phyloP scores from a whole-genome alignment of 2,888 invertebrate species.

The Corbicula japonica region DNA sequence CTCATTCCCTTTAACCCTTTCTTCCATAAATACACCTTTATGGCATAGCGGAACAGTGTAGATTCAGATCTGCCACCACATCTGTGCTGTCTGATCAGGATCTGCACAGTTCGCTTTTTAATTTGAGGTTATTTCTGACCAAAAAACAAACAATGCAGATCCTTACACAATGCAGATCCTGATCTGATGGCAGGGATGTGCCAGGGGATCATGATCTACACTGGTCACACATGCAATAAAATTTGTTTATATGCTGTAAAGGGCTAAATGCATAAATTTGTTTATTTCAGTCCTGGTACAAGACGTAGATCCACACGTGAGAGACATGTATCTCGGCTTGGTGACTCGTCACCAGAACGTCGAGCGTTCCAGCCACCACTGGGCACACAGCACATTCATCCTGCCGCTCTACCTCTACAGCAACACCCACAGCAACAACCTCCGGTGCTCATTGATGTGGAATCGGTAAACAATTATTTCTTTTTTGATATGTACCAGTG shows the following conservation, averaged over 20 bases:
- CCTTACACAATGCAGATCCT: no score
- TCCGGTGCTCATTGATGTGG: conserved; percentile 75
- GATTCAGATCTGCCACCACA: no score
- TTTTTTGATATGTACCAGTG: background rate
- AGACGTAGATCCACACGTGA: conserved; percentile 77
- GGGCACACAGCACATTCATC: conserved; percentile 83
- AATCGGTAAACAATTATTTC: conserved; percentile 67
- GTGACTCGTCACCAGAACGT: conserved; percentile 77
- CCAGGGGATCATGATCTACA: no score
- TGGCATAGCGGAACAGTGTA: no score
- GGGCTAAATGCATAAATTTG: conserved; percentile 21
- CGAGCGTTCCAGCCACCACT: conserved; percentile 84
- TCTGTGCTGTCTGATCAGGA: no score
- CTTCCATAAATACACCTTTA: no score
- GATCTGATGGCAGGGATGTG: no score
- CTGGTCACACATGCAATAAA: background rate
- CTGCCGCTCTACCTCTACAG: conserved; percentile 85
- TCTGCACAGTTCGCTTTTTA: no score
- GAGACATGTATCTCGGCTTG: conserved; percentile 70
- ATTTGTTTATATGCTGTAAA: background rate
- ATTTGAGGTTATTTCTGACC: no score
- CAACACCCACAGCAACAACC: conserved; percentile 76
- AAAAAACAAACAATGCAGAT: no score
- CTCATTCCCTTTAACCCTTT: no score
- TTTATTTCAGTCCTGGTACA: conserved; percentile 81